Base-by-base conservation (phyloP, 2,888 invertebrate genomes). In the Buathra laborator region DNA sequence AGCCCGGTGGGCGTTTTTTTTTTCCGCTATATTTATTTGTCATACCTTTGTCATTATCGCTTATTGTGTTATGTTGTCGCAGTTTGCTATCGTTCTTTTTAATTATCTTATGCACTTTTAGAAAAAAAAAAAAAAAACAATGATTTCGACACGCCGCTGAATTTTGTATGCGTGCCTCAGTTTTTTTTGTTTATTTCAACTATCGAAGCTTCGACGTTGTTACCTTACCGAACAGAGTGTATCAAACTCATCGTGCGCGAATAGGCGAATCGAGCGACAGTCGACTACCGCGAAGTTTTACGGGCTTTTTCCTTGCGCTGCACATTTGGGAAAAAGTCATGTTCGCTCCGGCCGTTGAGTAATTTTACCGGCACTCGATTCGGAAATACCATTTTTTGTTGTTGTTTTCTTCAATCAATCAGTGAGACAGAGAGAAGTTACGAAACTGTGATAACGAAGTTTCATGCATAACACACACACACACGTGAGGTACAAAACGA, bases 11-110 rank as follows among this genome's bases (percentile, higher is more conserved):
- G 48, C 59, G 9, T 37, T 78, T 86, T 78, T 62, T 81, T 68
- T 88, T 84, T 89, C 88, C 84, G 70, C 84, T 86, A 71, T 86
- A 66, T 79, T 48, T 83, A 85, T 88, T 84, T 87, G 89, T 88
- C 88, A 79, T 67, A 53, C 46, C 66, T 80, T 64, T 62, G 53
- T 75, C 77, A 88, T 62, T 86, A 85, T 87, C 76, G 91, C 92
- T 92, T 75, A 37, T 37, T 82, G 75, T 85, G 59, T 81, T 81
- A 76, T 29, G 79, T 82, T 67, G 44, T 67, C 14, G 78, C 83
- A 78, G 62, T 59, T 87, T 89, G 88, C 66, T 86, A 76, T 82
- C 88, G 89, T 87, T 83, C 74, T 68, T 77, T 68, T 70, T 32
- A 19, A 19, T 64, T 51, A 71, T 76, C 67, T 44, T 64, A 12